These are phyloP conservation scores for Taxidea taxus DNA, from an alignment of 2,113 vertebrate genomes.

Conservation along the genomic window DNA sequence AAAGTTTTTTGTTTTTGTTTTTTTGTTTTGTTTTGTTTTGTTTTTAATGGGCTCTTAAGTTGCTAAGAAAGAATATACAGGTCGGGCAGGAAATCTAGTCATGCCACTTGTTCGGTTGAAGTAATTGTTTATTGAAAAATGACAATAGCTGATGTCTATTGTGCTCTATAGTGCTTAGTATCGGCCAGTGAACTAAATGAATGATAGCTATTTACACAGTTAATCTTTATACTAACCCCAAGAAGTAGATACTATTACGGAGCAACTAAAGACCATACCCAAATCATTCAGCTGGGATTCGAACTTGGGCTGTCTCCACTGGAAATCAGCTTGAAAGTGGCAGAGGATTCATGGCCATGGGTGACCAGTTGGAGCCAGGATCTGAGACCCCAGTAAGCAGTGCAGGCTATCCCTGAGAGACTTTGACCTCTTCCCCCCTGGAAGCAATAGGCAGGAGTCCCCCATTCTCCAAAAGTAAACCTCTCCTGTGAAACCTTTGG, in stretches of 20 bases:
- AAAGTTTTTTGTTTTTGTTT: neutral
- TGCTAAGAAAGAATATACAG: neutral
- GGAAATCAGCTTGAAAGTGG: neutral
- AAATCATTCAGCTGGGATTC: neutral
- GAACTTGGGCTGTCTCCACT: neutral
- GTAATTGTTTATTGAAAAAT: neutral
- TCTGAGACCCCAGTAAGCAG: too few species aligned
- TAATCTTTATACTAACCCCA: neutral
- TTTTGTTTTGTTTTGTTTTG: too few species aligned
- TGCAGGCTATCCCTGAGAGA: neutral
- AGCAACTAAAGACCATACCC: neutral
- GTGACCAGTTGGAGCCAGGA: neutral
- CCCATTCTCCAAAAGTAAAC: neutral
- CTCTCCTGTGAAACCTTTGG: neutral
- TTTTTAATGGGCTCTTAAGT: neutral
- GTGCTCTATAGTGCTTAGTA: too few species aligned
- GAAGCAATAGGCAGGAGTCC: neutral
- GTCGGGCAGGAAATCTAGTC: neutral
- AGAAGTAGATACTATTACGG: neutral
- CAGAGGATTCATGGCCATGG: too few species aligned
- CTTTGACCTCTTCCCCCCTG: neutral
- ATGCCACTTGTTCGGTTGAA: neutral
- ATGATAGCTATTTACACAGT: neutral
- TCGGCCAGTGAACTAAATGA: neutral
- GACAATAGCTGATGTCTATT: neutral